Percentiles rank a stretch among this genome's conserved stretches.
Evolutionary conservation across 2,797 vertebrate species (phyloP).

Genomic region (Melopsittacus undulatus): DNA sequence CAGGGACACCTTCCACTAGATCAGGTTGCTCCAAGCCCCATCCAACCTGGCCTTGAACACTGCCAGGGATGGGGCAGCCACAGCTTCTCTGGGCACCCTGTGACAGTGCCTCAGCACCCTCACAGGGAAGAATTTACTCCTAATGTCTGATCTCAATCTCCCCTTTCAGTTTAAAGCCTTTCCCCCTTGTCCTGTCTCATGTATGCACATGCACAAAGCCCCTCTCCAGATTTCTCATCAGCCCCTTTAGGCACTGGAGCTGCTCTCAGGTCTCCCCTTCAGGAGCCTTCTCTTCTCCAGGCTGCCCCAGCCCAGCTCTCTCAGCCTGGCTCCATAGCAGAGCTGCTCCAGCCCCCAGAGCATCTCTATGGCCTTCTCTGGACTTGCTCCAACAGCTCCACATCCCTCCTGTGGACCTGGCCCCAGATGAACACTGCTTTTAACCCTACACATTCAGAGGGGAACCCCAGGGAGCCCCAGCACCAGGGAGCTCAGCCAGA

Average conservation of each 20-base stretch:
- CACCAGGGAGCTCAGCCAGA: neutral
- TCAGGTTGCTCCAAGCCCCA: rapidly evolving
- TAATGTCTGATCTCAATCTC: neutral
- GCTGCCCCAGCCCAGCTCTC: neutral
- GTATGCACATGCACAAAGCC: too few species aligned
- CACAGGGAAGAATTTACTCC: too few species aligned
- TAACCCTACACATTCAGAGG: neutral
- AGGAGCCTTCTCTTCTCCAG: neutral
- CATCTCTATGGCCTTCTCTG: neutral
- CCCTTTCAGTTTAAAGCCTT: neutral
- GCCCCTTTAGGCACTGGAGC: neutral
- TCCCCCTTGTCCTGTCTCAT: neutral
- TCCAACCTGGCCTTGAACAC: neutral
- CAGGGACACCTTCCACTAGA: neutral
- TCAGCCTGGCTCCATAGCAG: neutral
- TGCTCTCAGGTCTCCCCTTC: neutral
- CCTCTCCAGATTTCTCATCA: neutral
- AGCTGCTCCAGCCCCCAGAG: neutral
- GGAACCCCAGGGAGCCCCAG: neutral
- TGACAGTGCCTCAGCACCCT: neutral
- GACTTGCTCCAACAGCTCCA: neutral
- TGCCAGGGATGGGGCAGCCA: neutral
- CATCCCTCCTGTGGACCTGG: neutral
- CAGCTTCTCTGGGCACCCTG: neutral
- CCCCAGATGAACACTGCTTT: neutral